phyloP scores from a whole-genome alignment of 2,113 vertebrate genomes.

The Lagopus leucura region DNA sequence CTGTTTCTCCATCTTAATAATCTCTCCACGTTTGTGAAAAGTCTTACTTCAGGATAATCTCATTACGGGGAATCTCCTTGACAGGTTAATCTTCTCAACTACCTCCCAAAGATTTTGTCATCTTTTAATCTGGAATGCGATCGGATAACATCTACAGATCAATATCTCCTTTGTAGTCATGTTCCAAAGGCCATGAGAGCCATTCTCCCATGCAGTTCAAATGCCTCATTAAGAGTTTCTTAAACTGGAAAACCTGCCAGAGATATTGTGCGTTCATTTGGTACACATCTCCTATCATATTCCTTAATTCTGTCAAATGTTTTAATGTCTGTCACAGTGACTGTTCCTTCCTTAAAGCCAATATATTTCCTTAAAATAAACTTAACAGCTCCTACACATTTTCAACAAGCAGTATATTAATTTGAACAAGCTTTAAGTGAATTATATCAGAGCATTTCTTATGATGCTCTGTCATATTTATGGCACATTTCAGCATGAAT shows the following conservation, averaged over 20 bases:
- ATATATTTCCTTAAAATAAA: constrained; percentile 64
- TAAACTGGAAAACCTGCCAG: constrained; percentile 59
- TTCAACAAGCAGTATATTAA: constrained; percentile 58
- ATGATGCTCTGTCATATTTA: constrained; percentile 55
- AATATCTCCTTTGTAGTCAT: constrained; percentile 54
- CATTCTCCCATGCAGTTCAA: constrained; percentile 46
- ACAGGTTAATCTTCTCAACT: constrained; percentile 59
- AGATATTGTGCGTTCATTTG: constrained; percentile 43
- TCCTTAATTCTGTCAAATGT: constrained; percentile 54
- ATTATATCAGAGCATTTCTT: constrained; percentile 60
- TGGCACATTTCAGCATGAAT: constrained; percentile 37
- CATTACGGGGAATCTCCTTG: constrained; percentile 12
- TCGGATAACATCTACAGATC: constrained; percentile 56
- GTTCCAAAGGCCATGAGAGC: constrained; percentile 42
- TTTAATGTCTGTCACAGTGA: constrained; percentile 60
- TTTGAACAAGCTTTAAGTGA: constrained; percentile 54
- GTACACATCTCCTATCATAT: constrained; percentile 17
- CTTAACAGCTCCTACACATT: constrained; percentile 58
- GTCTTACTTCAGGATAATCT: constrained; percentile 36
- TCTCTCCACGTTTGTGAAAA: constrained; percentile 7
- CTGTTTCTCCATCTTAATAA: constrained; percentile 1
- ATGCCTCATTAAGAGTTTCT: constrained; percentile 67
- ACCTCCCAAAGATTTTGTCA: constrained; percentile 48
- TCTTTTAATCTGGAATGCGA: constrained; percentile 67
- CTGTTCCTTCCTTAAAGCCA: constrained; percentile 53